A percentile compares a stretch with the other conserved stretches of the same genome.
Conservation (phyloP, 92 coral and sea anemone genomes). For the Palythoa heliodiscus region DNA sequence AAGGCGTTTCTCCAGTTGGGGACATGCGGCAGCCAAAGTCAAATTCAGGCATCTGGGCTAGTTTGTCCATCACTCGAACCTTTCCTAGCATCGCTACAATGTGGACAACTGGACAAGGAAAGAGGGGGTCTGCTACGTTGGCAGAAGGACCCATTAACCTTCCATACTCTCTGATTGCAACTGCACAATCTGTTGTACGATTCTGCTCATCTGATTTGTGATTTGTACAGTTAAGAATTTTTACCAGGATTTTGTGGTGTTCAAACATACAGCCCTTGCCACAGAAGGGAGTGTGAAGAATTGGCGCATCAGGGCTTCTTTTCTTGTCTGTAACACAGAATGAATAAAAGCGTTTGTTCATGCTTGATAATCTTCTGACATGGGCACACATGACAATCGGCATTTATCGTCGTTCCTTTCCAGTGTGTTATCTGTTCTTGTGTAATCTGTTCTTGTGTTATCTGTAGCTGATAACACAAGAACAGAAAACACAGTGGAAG, state of each 20-base stretch:
- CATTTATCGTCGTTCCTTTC: too few relatives aligned
- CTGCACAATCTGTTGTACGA: not conserved
- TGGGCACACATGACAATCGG: not conserved
- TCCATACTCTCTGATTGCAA: conserved; percentile 18
- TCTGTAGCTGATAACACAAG: too few relatives aligned
- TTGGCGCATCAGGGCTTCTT: conserved; percentile 8
- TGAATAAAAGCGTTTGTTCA: not conserved
- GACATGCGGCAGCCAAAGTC: conserved; percentile 32
- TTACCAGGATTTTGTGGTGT: conserved; percentile 23
- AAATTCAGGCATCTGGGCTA: conserved; percentile 40
- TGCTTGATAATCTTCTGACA: not conserved
- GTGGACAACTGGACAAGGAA: conserved; percentile 31
- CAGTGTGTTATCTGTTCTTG: not conserved
- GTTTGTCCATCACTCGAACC: conserved; percentile 22
- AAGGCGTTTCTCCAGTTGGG: conserved; percentile 32
- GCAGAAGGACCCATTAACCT: conserved; percentile 6
- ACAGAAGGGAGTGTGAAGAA: conserved; percentile 44
- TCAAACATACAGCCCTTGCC: conserved; percentile 39
- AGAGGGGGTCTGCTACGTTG: conserved; percentile 13
- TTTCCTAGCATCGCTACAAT: conserved; percentile 38
- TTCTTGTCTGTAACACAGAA: conserved; percentile 19
- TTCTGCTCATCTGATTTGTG: conserved; percentile 44
- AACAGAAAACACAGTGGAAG: too few relatives aligned
- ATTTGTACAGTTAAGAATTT: conserved; percentile 37
- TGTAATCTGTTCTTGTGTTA: too few relatives aligned